Percentiles rank a stretch among this genome's conserved stretches.
phyloP scores from a whole-genome alignment of 2,888 invertebrate species.

The Neoscelio sp. region DNA sequence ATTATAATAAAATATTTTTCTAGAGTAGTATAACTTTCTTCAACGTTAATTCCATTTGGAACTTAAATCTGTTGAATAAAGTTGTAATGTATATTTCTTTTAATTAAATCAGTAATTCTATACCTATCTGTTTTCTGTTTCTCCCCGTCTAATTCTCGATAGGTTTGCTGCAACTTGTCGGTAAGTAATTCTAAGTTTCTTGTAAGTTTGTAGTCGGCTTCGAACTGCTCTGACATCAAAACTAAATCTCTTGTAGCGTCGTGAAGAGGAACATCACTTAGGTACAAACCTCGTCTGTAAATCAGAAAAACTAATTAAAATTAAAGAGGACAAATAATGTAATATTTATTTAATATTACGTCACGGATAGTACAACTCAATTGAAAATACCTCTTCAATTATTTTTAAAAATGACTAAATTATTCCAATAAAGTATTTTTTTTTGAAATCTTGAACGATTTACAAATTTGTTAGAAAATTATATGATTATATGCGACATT shows the following conservation, averaged over 20 bases:
- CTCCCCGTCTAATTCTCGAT: constrained; percentile 95
- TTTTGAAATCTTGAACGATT: constrained; percentile 13
- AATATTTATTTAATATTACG: constrained; percentile 2
- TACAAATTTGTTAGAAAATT: too few species aligned
- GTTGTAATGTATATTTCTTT: too few species aligned
- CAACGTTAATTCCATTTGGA: too few species aligned
- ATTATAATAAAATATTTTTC: too few species aligned
- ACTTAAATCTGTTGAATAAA: too few species aligned
- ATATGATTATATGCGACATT: too few species aligned
- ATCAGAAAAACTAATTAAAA: constrained; percentile 7
- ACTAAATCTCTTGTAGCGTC: constrained; percentile 98
- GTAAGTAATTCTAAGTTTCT: constrained; percentile 96
- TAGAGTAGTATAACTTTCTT: too few species aligned
- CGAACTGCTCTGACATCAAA: constrained; percentile 97
- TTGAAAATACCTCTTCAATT: neutral
- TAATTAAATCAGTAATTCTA: constrained; percentile 51
- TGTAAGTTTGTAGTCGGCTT: constrained; percentile 97
- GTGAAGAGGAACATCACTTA: constrained; percentile 97
- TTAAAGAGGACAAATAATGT: too few species aligned
- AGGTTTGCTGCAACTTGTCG: constrained; percentile 97
- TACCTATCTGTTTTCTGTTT: constrained; percentile 98
- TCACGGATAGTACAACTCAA: too few species aligned
- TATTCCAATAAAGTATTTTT: too few species aligned
- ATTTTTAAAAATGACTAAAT: neutral
- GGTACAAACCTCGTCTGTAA: constrained; percentile 92